Percentiles rank a stretch among this genome's conserved stretches.
Conservation (phyloP, 23 tunicate species). For the Pegea sp. region DNA sequence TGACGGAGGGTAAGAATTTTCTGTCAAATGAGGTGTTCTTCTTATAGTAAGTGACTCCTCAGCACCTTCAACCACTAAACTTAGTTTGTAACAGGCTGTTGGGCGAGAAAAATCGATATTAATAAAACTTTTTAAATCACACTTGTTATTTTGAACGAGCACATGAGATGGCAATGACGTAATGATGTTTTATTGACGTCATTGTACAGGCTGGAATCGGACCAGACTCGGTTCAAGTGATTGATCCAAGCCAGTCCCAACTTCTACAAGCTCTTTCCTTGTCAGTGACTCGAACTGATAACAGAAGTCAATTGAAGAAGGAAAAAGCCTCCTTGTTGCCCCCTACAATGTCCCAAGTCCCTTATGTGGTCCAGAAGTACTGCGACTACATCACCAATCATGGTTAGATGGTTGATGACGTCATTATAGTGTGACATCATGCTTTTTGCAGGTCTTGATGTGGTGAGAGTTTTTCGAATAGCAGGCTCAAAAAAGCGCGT, state of each 20-base stretch:
- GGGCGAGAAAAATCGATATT: no score
- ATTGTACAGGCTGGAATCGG: constrained; percentile 52
- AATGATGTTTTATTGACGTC: no score
- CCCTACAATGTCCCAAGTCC: constrained; percentile 83
- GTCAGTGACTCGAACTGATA: constrained; percentile 34
- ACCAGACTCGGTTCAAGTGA: constrained; percentile 30
- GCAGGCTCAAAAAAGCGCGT: constrained; percentile 86
- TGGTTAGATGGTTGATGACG: constrained; percentile 16
- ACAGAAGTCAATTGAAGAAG: constrained; percentile 18
- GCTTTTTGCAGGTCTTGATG: constrained; percentile 46
- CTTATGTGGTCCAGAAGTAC: constrained; percentile 89
- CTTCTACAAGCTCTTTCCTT: constrained; percentile 57
- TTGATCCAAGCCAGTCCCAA: constrained; percentile 71
- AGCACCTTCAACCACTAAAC: no score
- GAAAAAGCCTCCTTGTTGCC: constrained; percentile 62
- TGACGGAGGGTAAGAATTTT: no score
- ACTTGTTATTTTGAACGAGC: no score
- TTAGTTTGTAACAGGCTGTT: no score
- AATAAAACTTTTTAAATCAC: no score
- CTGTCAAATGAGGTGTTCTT: no score
- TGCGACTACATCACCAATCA: constrained; percentile 73
- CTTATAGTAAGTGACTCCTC: no score
- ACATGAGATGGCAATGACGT: no score
- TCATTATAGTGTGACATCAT: no score
- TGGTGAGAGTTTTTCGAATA: constrained; percentile 66